Conservation (phyloP, 2,113 vertebrate genomes). For the Gasterosteus nipponicus region DNA sequence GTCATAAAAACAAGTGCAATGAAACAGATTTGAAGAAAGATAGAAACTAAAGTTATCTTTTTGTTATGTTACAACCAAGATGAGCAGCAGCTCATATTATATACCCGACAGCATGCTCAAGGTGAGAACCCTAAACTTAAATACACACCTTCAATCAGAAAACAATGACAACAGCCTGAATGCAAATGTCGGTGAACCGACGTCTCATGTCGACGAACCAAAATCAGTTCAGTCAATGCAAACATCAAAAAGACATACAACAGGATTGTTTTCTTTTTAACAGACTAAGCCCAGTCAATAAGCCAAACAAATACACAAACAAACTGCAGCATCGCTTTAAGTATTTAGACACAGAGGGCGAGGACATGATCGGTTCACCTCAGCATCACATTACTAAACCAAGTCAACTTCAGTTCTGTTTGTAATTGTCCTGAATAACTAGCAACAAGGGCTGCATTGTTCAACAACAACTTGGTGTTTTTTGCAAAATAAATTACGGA, state of each 20-base stretch:
- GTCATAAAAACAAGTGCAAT: conserved; percentile 32
- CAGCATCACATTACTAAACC: conserved; percentile 16
- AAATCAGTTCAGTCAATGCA: conserved; percentile 7
- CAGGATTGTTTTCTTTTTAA: conserved; percentile 9
- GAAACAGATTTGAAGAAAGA: not conserved
- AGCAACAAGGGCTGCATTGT: conserved; percentile 20
- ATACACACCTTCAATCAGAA: conserved; percentile 11
- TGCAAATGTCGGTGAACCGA: conserved; percentile 10
- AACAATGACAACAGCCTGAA: conserved; percentile 45
- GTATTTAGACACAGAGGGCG: conserved; percentile 24
- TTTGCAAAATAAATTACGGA: conserved; percentile 53
- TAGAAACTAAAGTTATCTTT: conserved; percentile 3
- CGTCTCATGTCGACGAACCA: conserved; percentile 14
- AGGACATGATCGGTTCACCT: conserved; percentile 1
- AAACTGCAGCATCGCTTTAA: conserved; percentile 27
- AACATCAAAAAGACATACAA: not conserved
- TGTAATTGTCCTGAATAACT: conserved; percentile 17
- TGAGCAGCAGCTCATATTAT: conserved; percentile 12
- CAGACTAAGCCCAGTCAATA: not conserved
- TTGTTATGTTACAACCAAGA: conserved; percentile 43
- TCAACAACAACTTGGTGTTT: conserved; percentile 37
- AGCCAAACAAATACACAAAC: conserved; percentile 26
- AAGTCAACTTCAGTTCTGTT: conserved; percentile 26
- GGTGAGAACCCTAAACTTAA: conserved; percentile 21
- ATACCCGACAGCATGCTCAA: conserved; percentile 21